Conservation (phyloP, 2,888 invertebrate genomes). For the Pharmacophagus antenor region DNA sequence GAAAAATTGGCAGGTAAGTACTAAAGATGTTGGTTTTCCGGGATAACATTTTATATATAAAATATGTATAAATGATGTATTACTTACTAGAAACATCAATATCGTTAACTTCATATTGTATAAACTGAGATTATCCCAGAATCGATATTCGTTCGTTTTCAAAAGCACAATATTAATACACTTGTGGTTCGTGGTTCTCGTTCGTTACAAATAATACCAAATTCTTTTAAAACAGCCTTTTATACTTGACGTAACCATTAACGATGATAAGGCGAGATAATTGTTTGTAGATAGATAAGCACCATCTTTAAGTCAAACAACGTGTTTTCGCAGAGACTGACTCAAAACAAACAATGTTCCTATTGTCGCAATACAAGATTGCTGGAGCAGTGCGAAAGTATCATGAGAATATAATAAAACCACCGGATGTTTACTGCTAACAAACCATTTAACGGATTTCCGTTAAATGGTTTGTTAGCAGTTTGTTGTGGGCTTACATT, state of each 20-base stretch:
- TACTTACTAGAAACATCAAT: slow-evolving; percentile 68
- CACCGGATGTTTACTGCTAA: slow-evolving; percentile 59
- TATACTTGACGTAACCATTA: slow-evolving; percentile 68
- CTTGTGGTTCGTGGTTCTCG: slow-evolving; percentile 67
- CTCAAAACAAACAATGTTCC: slow-evolving; percentile 57
- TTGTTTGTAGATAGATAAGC: slow-evolving; percentile 63
- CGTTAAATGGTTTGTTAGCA: slow-evolving; percentile 34
- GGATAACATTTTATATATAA: background rate
- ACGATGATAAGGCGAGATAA: slow-evolving; percentile 74
- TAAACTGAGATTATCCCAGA: slow-evolving; percentile 45
- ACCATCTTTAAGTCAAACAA: slow-evolving; percentile 62
- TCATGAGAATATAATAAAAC: slow-evolving; percentile 43
- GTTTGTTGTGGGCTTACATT: too few relatives aligned
- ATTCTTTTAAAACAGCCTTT: slow-evolving; percentile 51
- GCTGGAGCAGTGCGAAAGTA: slow-evolving; percentile 31
- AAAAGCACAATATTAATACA: slow-evolving; percentile 38
- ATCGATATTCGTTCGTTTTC: slow-evolving; percentile 69
- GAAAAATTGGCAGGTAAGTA: too few relatives aligned
- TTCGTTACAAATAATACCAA: slow-evolving; percentile 62
- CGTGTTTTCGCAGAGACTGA: slow-evolving; percentile 74
- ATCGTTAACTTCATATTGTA: slow-evolving; percentile 66
- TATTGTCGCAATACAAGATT: slow-evolving; percentile 27
- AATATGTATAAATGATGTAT: background rate
- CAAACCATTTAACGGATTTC: slow-evolving; percentile 51
- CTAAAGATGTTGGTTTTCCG: too few relatives aligned